Conservation (phyloP, 2,113 vertebrate genomes). For the Grantiella picta region DNA sequence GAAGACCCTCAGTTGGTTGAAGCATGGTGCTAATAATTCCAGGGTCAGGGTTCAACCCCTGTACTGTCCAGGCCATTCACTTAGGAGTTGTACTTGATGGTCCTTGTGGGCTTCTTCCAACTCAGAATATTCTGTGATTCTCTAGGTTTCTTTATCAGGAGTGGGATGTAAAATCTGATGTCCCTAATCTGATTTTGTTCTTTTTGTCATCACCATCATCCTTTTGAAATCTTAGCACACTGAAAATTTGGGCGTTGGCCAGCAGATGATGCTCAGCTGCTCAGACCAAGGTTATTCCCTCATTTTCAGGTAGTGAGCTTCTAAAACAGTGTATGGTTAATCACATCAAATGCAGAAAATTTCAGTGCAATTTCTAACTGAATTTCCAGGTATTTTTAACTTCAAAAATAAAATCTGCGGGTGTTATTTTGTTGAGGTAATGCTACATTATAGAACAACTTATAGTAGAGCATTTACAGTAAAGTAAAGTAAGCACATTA, state of each 20-base stretch:
- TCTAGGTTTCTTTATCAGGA: background rate
- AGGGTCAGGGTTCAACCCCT: slow-evolving; percentile 27
- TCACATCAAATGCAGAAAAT: background rate
- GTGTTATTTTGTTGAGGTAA: slow-evolving; percentile 9
- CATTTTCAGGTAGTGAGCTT: accelerated
- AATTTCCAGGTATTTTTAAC: background rate
- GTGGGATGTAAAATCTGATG: background rate
- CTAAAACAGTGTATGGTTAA: background rate
- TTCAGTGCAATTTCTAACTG: background rate
- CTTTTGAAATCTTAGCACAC: background rate
- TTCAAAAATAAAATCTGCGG: slow-evolving; percentile 1
- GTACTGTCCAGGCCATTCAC: background rate
- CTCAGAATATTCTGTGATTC: background rate
- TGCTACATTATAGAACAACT: slow-evolving; percentile 21
- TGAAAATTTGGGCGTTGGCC: background rate
- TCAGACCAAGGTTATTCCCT: background rate
- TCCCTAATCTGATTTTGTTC: background rate
- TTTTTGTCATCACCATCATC: background rate
- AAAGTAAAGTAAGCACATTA: background rate
- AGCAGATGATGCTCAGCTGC: background rate
- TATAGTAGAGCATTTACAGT: background rate
- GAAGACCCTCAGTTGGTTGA: background rate
- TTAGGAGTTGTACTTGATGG: background rate
- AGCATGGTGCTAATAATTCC: slow-evolving; percentile 19
- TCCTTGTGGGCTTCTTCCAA: background rate